These are phyloP conservation scores for Agriopis leucophaearia DNA, from an alignment of 2,888 invertebrate genomes.

Conservation along the genomic window DNA sequence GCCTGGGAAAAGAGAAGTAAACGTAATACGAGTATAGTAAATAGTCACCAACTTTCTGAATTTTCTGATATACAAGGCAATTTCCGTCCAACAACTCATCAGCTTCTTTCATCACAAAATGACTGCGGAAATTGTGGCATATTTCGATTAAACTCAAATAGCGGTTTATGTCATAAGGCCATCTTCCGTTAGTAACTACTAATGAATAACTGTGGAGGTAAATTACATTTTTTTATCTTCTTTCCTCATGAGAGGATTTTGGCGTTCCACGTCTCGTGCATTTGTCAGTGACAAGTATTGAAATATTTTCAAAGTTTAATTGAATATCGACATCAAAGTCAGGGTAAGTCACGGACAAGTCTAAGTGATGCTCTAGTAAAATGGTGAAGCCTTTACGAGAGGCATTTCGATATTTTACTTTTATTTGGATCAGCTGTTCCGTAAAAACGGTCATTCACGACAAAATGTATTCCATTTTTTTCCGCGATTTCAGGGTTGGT, in stretches of 20 bases:
- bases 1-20: neutral
- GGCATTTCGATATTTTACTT: too few relatives aligned
- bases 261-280: too few relatives aligned
- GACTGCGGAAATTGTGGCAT: constrained; percentile 12
- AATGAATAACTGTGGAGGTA: neutral
- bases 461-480: too few relatives aligned
- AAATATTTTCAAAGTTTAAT: too few relatives aligned
- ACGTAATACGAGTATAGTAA: neutral
- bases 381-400: too few relatives aligned
- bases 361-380: too few relatives aligned
- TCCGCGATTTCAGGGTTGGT: too few relatives aligned
- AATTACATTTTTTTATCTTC: neutral
- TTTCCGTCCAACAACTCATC: constrained; percentile 8
- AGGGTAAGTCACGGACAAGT: too few relatives aligned
- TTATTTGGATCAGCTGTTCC: too few relatives aligned
- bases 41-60: neutral
- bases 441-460: too few relatives aligned
- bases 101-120: constrained; percentile 12
- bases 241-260: neutral
- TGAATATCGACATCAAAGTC: too few relatives aligned
- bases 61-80: neutral
- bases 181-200: neutral
- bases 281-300: too few relatives aligned
- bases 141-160: constrained; percentile 5
- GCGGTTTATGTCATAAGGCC: constrained; percentile 7